These are phyloP conservation scores for Sphyrna mokarran DNA, from an alignment of 2,113 vertebrate genomes.

Conservation along the genomic window DNA sequence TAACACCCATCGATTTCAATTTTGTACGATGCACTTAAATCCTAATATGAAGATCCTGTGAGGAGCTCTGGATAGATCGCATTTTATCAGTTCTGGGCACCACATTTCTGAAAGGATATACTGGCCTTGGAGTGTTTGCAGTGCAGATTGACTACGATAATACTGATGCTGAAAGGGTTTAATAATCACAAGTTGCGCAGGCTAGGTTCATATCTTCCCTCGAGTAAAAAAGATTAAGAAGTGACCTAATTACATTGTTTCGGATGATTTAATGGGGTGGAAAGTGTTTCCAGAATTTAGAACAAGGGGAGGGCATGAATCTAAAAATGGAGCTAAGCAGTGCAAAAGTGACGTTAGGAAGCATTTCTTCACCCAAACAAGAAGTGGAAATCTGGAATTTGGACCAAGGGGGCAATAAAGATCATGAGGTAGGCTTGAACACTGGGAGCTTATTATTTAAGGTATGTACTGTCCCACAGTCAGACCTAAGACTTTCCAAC, in stretches of 20 bases:
- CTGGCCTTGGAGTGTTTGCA: neutral
- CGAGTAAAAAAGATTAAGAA: neutral
- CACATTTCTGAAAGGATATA: neutral
- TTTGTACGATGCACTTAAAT: neutral
- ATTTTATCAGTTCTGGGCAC: neutral
- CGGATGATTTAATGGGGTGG: neutral
- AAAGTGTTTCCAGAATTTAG: neutral
- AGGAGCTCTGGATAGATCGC: neutral
- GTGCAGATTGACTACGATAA: neutral
- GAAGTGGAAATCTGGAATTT: neutral
- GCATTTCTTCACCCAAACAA: no score
- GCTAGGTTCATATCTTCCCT: neutral
- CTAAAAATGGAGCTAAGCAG: neutral
- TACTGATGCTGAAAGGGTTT: neutral
- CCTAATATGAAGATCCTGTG: neutral
- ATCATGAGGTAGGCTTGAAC: no score
- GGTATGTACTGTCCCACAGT: no score
- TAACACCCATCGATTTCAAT: neutral
- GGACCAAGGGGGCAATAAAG: no score
- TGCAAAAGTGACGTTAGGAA: neutral
- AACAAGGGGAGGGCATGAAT: neutral
- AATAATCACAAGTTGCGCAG: neutral
- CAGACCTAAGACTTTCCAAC: no score
- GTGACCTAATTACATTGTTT: neutral
- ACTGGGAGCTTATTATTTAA: no score